Conservation (phyloP, 2,888 invertebrate species). For the Nomada lathburiana region DNA sequence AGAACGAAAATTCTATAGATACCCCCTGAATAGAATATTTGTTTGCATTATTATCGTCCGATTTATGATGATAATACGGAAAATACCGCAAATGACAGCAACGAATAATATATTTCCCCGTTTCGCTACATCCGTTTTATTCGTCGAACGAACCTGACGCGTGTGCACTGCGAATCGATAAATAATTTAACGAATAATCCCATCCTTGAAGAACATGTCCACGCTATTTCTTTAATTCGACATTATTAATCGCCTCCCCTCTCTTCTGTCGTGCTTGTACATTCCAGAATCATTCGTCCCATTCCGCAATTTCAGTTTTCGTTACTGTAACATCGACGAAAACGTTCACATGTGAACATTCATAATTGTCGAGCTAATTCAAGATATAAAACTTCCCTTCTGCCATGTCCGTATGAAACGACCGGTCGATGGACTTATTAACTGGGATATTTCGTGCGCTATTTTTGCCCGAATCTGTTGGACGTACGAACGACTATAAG, state of each 20-base stretch:
- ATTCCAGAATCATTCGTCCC: background rate
- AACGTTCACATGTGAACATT: background rate
- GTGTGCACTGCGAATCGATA: conserved; percentile 10
- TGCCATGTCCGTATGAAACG: background rate
- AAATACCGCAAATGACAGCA: conserved; percentile 10
- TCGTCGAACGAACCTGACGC: background rate
- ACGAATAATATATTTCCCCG: conserved; percentile 23
- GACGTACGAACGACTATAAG: background rate
- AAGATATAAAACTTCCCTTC: background rate
- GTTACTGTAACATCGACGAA: background rate
- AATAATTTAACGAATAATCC: conserved; percentile 32
- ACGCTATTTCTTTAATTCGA: conserved; percentile 1
- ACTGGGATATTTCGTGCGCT: conserved; percentile 19
- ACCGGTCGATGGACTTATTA: conserved; percentile 33
- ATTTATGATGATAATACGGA: conserved; percentile 23
- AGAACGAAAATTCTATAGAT: background rate
- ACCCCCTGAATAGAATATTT: conserved; percentile 3
- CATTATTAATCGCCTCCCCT: background rate
- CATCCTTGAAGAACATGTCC: background rate
- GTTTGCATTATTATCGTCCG: conserved; percentile 11
- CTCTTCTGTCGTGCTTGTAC: background rate
- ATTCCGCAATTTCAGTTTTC: background rate
- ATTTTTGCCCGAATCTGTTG: conserved; percentile 20
- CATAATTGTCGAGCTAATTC: conserved; percentile 14
- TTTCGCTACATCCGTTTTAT: conserved; percentile 9